These are phyloP conservation scores for Sebastes cheni DNA, from an alignment of 2,797 vertebrate genomes.

Conservation along the genomic window DNA sequence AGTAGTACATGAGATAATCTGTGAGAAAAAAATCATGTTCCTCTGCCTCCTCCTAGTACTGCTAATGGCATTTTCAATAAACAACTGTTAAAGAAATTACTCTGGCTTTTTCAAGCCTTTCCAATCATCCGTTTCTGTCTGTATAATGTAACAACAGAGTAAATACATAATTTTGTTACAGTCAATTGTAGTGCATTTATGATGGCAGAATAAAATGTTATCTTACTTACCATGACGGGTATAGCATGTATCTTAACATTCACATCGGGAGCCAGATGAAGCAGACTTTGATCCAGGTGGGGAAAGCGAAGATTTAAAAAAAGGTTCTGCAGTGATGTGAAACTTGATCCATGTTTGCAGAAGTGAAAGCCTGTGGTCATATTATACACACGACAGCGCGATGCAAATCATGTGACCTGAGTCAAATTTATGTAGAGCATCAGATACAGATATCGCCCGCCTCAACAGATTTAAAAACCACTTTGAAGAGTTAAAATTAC, in stretches of 20 bases:
- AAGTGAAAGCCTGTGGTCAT: slow-evolving; percentile 59
- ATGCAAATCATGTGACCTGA: slow-evolving; percentile 27
- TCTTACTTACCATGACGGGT: slow-evolving; percentile 53
- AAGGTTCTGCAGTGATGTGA: not conserved
- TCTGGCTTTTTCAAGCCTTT: not conserved
- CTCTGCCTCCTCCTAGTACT: too few species aligned
- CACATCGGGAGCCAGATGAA: not conserved
- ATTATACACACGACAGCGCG: not conserved
- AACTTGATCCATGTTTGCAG: slow-evolving; percentile 24
- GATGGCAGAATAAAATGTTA: not conserved
- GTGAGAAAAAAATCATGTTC: too few species aligned
- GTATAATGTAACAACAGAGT: not conserved
- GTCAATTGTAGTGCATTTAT: not conserved
- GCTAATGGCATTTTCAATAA: not conserved
- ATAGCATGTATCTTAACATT: not conserved
- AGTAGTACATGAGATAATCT: too few species aligned
- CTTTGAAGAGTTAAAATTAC: not conserved
- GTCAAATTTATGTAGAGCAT: not conserved
- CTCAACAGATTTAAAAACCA: not conserved
- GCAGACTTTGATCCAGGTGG: slow-evolving; percentile 1
- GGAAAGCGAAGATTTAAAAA: not conserved
- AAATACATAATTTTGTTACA: not conserved
- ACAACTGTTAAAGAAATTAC: not conserved
- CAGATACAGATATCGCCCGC: not conserved
- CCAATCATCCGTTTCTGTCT: not conserved